Conservation (phyloP, 2,797 vertebrate genomes). For the Taeniopygia guttata region DNA sequence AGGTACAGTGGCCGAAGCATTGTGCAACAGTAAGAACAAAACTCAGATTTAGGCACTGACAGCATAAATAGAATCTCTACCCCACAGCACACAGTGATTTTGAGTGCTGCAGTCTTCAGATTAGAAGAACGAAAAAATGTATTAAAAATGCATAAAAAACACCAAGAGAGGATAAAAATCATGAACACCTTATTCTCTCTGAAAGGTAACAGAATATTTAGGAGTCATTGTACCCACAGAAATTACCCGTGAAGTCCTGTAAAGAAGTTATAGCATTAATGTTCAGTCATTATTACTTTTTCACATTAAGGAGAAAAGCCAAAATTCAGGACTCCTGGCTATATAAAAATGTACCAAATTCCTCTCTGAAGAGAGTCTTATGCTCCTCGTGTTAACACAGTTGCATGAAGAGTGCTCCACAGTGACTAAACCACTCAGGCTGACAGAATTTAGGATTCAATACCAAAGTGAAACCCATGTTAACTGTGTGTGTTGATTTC, state of each 20-base stretch:
- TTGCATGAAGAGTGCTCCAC: background rate
- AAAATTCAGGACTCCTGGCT: background rate
- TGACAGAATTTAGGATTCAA: background rate
- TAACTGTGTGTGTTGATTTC: background rate
- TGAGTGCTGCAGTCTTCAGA: background rate
- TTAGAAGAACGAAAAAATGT: background rate
- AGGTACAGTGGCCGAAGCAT: background rate
- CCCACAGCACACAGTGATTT: background rate
- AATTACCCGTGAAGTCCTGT: background rate
- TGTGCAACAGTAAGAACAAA: background rate
- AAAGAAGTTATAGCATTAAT: background rate
- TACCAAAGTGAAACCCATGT: fast-evolving
- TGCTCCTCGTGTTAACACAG: fast-evolving
- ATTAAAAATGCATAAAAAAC: background rate
- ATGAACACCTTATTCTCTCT: background rate
- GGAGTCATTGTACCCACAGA: background rate
- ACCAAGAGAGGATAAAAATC: background rate
- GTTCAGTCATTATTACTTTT: background rate
- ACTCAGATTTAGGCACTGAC: background rate
- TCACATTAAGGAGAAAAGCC: background rate
- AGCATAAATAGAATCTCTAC: background rate
- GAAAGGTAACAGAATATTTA: background rate
- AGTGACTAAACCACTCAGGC: background rate
- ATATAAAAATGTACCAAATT: background rate
- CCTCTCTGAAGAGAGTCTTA: background rate